A percentile compares a stretch with the other conserved stretches of the same genome.
These are phyloP conservation scores for Tyto alba DNA, from an alignment of 2,113 vertebrate species.

Conservation along the genomic window DNA sequence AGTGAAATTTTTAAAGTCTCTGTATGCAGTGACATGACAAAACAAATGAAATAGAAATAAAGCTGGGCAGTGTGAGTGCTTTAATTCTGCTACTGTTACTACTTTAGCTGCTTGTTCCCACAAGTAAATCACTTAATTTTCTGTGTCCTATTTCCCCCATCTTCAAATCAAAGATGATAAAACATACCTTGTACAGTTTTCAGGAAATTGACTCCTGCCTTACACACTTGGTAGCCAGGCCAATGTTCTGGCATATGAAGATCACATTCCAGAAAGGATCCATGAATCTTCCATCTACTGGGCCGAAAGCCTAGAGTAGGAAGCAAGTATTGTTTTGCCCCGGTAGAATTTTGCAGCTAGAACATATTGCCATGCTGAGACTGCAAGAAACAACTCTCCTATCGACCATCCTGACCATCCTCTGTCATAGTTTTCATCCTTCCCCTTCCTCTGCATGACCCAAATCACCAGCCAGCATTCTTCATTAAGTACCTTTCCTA, in stretches of 20 bases:
- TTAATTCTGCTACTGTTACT: background rate
- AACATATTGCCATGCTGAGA: background rate
- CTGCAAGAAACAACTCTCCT: background rate
- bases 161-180: background rate
- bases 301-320: background rate
- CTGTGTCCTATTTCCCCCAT: background rate
- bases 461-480: background rate
- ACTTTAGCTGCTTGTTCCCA: background rate
- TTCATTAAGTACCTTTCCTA: background rate
- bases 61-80: background rate
- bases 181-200: background rate
- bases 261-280: background rate
- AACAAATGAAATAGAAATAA: background rate
- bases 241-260: background rate
- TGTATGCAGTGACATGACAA: background rate
- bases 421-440: accelerated
- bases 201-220: background rate
- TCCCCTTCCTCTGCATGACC: background rate
- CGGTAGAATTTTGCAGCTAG: background rate
- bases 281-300: background rate
- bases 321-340: background rate
- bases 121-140: background rate
- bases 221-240: background rate
- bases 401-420: background rate
- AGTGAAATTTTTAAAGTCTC: background rate